Conservation (phyloP, 2,888 invertebrate species). For the Acleris laterana region DNA sequence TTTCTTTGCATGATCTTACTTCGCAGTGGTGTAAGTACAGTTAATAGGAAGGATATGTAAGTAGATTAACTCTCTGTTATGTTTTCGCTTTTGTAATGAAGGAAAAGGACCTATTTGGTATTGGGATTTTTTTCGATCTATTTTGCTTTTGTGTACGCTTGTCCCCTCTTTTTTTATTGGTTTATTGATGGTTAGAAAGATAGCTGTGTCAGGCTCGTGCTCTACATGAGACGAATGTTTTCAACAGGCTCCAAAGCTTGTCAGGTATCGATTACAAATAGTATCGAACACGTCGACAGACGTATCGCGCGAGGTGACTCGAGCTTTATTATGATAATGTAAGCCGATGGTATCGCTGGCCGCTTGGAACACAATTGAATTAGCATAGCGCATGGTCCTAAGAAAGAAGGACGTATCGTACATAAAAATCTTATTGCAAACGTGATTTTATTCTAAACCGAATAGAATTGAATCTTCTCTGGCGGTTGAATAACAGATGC, state of each 20-base stretch:
- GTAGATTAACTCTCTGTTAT: no score
- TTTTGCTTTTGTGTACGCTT: no score
- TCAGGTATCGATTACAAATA: conserved; percentile 44
- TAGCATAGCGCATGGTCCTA: conserved; percentile 68
- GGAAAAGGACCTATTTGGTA: no score
- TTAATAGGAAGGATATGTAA: no score
- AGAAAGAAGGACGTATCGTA: no score
- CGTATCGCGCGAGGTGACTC: conserved; percentile 70
- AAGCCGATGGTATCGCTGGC: conserved; percentile 75
- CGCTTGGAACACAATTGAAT: conserved; percentile 81
- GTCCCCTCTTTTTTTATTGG: neutral
- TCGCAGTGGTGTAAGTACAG: conserved; percentile 40
- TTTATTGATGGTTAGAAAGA: conserved; percentile 2
- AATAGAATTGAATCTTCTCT: no score
- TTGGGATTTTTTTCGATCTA: no score
- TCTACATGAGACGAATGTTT: conserved; percentile 19
- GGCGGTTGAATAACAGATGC: no score
- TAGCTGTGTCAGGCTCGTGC: conserved; percentile 6
- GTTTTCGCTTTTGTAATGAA: no score
- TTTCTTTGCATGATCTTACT: conserved; percentile 65
- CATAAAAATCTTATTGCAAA: no score
- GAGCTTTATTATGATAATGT: conserved; percentile 82
- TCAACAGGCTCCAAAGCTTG: conserved; percentile 32
- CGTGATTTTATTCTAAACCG: no score
- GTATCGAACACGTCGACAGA: conserved; percentile 64